Base-by-base conservation (phyloP, 2,113 vertebrate genomes). In the Notarius lentiginosus region DNA sequence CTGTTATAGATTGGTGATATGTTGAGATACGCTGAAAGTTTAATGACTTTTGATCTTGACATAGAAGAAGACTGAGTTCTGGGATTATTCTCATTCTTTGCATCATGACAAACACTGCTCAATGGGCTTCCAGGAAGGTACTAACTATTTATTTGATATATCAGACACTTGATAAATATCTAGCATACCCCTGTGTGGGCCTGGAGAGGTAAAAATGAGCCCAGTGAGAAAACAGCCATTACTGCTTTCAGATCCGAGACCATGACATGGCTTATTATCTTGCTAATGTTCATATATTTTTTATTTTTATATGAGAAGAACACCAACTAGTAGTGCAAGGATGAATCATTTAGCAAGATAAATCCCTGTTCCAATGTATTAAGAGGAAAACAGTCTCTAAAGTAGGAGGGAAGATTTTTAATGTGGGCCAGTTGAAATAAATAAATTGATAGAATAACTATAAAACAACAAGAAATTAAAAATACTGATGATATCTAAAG, bases 111-210 rank as follows among this genome's bases (percentile, higher is more conserved):
- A 51, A 76, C 10, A 7, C 24, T 68, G 18, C 82, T 56, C 14
- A 72, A 72, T 51, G n/a, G 27, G 65, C 14, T 68, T 68, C 18
- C 10, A 24, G 24, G 66, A 53, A 18, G 73, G 24, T 58, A 34
- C 15, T 79, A 53, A 85, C 84, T 77, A 58, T 77, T 77, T 65
- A 77, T 27, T 49, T 85, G 81, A 83, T 17, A 68, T 68, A 30
- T 34, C 81, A 84, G 27, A 72, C 15, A 51, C 34, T 30, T 49
- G 56, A 76, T 27, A 41, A 41, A 41, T 85, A 5, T n/a, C 58
- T 77, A 63, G 24, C 41, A 85, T 2, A 11, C 53, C 73, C 24
- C 58, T 60, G 41, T 79, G 53, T 72, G 53, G 17, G 20, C 1
- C 27, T 27, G 27, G 17, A 15, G 11, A 68, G 18, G 65, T 53